phyloP scores from a whole-genome alignment of 1,140 invertebrate species.

The Meloidogyne exigua region DNA sequence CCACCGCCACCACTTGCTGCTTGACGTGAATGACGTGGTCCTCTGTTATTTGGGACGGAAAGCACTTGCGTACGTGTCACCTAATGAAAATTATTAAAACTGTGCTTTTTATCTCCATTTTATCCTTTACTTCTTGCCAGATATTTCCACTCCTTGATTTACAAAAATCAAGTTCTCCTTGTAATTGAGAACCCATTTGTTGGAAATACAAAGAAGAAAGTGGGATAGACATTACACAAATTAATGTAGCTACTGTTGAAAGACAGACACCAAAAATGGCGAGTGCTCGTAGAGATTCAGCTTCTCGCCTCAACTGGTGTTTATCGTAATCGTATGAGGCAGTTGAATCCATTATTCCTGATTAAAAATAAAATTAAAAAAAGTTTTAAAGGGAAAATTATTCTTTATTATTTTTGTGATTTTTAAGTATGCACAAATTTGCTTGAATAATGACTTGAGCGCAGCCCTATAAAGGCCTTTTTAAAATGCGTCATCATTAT shows the following conservation, averaged over 20 bases:
- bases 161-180: conserved; percentile 47
- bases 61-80: conserved; percentile 49
- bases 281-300: conserved; percentile 35
- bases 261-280: conserved; percentile 52
- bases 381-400: not conserved
- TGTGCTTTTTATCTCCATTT: not conserved
- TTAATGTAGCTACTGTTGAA: conserved; percentile 58
- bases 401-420: not conserved
- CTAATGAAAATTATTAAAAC: conserved; percentile 1
- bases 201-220: conserved; percentile 58
- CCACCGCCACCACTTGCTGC: not conserved
- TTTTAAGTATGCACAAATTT: not conserved
- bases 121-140: conserved; percentile 40
- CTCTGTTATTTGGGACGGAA: conserved; percentile 35
- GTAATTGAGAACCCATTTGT: conserved; percentile 43
- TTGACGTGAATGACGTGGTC: not conserved
- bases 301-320: conserved; percentile 26
- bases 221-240: conserved; percentile 62
- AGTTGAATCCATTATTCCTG: not conserved
- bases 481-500: not conserved
- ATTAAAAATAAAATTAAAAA: not conserved
- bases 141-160: conserved; percentile 49
- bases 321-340: not conserved
- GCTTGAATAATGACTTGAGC: not conserved
- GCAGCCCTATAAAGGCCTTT: not conserved